A percentile compares a stretch with the other conserved stretches of the same genome.
Conservation (phyloP, 2,797 vertebrate genomes). For the Danionella dracula region DNA sequence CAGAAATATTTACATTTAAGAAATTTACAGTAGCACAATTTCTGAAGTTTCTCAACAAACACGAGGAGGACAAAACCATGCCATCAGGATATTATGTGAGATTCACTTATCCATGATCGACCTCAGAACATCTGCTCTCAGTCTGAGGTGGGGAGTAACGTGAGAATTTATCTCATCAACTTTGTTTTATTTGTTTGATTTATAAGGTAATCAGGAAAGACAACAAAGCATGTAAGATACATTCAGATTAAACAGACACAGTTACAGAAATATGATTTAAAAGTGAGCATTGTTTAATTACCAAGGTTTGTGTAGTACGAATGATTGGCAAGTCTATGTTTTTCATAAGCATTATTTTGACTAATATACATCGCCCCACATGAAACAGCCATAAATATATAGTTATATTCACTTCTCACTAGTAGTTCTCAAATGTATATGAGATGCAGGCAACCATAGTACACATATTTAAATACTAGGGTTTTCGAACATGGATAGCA, state of each 20-base stretch:
- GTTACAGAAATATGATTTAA: too few relatives aligned
- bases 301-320: too few relatives aligned
- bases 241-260: not conserved
- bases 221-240: not conserved
- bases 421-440: too few relatives aligned
- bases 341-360: too few relatives aligned
- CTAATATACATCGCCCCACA: too few relatives aligned
- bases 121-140: slow-evolving; percentile 62
- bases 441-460: too few relatives aligned
- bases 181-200: slow-evolving; percentile 49
- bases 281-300: too few relatives aligned
- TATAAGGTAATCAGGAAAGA: slow-evolving; percentile 44
- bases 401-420: too few relatives aligned
- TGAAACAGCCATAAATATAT: too few relatives aligned
- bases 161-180: slow-evolving; percentile 20
- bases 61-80: slow-evolving; percentile 16
- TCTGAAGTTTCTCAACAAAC: not conserved
- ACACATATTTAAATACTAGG: too few relatives aligned
- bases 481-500: too few relatives aligned
- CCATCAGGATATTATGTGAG: slow-evolving; percentile 39
- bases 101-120: slow-evolving; percentile 29
- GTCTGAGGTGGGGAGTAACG: slow-evolving; percentile 48
- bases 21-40: not conserved
- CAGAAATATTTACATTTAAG: not conserved
- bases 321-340: too few relatives aligned